Evolutionary conservation across 2,797 vertebrate species (phyloP), one percentile per base, ranked within the genome.

Genomic region (Myripristis jacobus): DNA sequence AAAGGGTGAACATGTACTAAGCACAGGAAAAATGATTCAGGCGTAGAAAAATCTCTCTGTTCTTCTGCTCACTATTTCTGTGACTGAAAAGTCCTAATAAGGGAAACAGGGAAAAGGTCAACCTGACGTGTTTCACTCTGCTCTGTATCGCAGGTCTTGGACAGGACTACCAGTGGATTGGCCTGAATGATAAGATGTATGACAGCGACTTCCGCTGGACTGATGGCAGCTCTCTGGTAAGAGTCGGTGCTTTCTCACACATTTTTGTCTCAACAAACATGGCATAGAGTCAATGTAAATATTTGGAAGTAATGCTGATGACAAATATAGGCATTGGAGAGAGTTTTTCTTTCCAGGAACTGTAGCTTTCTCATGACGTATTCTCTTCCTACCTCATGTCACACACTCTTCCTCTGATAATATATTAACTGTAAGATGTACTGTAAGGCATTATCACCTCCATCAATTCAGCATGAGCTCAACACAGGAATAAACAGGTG

Each of bases 161-260:
- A 62, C 96, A 97, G 75, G 97, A 99, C 87, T 99, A 99, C 82
- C 98, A 99, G 87, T 99, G 98, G 98, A 97, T 99, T 55, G 98
- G 98, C 58, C 94, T 99, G 74, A 99, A 98, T 66, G 98, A 99
- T 95, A 99, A 98, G 92, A 96, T 98, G 97, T 99, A 96, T 91
- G 96, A 99, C 88, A 96, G 91, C 19, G 98, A 99, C 90, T 99
- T 99, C 93, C 97, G 95, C 22, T 99, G 98, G 98, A 98, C 96
- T 7, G 98, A 99, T 77, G 95, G 96, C 80, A 94, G 92, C 64
- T 81, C 94, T 1, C 87, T 97, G 97, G 98, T 99, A 95, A 97
- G 96, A 91, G 34, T 61, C 16, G 54, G 50, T 77, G 21, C 61
- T 79, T 84, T 87, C 78, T 74, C 69, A 75, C 59, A 64, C 79